Evolutionary conservation across 2,888 invertebrate genomes (phyloP).

Genomic region (Mythimna albipuncta): DNA sequence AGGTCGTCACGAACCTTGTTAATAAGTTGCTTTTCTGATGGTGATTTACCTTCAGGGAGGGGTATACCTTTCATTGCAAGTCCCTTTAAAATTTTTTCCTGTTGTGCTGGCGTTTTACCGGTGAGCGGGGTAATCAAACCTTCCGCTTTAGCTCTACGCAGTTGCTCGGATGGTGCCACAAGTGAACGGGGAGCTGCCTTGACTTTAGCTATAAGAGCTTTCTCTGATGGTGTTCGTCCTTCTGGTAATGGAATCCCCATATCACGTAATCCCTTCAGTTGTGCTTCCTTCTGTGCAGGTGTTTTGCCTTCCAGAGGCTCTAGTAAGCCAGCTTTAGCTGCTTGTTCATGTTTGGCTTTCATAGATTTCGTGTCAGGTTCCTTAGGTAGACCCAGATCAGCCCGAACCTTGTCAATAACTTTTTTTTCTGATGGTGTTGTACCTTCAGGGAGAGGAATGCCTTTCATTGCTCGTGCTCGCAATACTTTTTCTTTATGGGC

Average conservation of each 20-base stretch:
- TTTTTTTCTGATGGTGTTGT: constrained; percentile 64
- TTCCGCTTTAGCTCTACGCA: constrained; percentile 1
- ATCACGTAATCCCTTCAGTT: neutral
- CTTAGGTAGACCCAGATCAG: constrained; percentile 55
- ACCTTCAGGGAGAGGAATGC: constrained; percentile 10
- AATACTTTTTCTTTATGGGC: constrained; percentile 15
- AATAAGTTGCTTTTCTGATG: constrained; percentile 61
- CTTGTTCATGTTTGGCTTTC: neutral
- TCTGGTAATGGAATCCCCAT: too few species aligned
- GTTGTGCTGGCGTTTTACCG: constrained; percentile 13
- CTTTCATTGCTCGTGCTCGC: constrained; percentile 37
- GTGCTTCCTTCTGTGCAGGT: neutral
- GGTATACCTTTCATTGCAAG: constrained; percentile 50
- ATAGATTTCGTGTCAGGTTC: constrained; percentile 41
- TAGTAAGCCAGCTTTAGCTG: constrained; percentile 2
- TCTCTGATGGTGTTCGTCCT: constrained; percentile 12
- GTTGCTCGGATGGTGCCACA: neutral
- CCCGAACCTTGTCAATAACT: constrained; percentile 33
- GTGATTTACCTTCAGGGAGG: constrained; percentile 34
- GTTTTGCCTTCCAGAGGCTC: neutral
- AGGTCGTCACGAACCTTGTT: constrained; percentile 26
- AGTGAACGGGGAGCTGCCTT: neutral
- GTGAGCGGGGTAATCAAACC: constrained; percentile 4
- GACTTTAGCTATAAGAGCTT: constrained; percentile 46
- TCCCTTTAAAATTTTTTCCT: constrained; percentile 12